These are phyloP conservation scores for Megalops atlanticus DNA, from an alignment of 2,113 vertebrate genomes.

Conservation along the genomic window DNA sequence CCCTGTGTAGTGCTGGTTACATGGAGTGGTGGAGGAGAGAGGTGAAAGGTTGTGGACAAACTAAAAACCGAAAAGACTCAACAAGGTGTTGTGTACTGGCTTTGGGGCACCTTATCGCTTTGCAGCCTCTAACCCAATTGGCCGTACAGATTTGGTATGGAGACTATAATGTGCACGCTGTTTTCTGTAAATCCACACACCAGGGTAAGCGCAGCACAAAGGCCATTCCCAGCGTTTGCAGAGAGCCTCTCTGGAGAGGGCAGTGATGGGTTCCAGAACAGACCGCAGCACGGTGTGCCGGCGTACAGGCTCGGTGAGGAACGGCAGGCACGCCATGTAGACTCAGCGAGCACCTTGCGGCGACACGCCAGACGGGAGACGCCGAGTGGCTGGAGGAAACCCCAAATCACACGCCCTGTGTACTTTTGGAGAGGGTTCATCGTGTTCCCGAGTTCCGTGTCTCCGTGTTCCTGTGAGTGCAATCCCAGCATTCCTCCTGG, in stretches of 20 bases:
- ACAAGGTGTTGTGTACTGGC: too few relatives aligned
- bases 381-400: slow-evolving; percentile 20
- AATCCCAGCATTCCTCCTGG: slow-evolving; percentile 20
- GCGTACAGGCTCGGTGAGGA: neutral
- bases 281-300: neutral
- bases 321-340: neutral
- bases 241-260: neutral
- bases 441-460: slow-evolving; percentile 20
- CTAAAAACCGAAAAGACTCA: too few relatives aligned
- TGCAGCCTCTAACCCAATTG: neutral
- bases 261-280: neutral
- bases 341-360: neutral
- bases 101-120: neutral
- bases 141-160: neutral
- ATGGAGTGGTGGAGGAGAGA: neutral
- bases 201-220: neutral
- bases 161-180: neutral
- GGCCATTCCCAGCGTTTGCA: neutral
- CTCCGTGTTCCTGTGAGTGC: neutral
- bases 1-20: too few relatives aligned
- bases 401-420: slow-evolving; percentile 27
- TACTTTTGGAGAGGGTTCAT: slow-evolving; percentile 41
- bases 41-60: too few relatives aligned
- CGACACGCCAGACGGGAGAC: neutral
- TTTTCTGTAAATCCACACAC: neutral